Percentiles rank a stretch among this genome's conserved stretches.
Conservation (phyloP, 2,888 invertebrate species). For the Diplolepis rosae region DNA sequence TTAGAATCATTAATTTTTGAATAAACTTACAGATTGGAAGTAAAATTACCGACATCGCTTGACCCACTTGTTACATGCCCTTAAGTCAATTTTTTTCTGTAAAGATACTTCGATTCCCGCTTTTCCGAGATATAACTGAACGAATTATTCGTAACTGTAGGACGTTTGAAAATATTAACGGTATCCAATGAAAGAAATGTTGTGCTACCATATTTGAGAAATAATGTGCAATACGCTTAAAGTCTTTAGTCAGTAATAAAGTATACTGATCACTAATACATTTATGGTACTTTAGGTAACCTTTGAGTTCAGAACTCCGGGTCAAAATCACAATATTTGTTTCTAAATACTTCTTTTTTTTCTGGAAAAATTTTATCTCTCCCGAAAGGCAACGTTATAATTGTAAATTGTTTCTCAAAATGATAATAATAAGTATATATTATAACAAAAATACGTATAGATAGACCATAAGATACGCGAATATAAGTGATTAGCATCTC, state of each 20-base stretch:
- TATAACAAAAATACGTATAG: not conserved
- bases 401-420: not conserved
- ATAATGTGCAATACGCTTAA: conserved; percentile 21
- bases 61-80: too few relatives aligned
- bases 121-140: conserved; percentile 20
- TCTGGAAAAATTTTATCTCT: not conserved
- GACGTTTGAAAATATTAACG: not conserved
- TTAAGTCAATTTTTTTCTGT: too few relatives aligned
- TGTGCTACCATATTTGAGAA: conserved; percentile 19
- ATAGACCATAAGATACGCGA: not conserved
- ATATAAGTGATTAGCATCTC: not conserved
- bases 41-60: too few relatives aligned
- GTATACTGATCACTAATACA: conserved; percentile 16
- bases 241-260: not conserved
- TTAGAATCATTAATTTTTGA: too few relatives aligned
- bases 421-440: not conserved
- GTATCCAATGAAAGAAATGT: conserved; percentile 6
- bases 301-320: conserved; percentile 6
- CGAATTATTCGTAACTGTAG: conserved; percentile 23
- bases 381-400: not conserved
- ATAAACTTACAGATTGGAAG: too few relatives aligned
- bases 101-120: too few relatives aligned
- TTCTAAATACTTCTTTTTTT: not conserved
- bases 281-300: conserved; percentile 3
- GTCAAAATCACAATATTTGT: not conserved